Percentiles rank a stretch among this genome's conserved stretches.
phyloP scores from a whole-genome alignment of 2,797 vertebrate genomes.

The Lerista edwardsae region DNA sequence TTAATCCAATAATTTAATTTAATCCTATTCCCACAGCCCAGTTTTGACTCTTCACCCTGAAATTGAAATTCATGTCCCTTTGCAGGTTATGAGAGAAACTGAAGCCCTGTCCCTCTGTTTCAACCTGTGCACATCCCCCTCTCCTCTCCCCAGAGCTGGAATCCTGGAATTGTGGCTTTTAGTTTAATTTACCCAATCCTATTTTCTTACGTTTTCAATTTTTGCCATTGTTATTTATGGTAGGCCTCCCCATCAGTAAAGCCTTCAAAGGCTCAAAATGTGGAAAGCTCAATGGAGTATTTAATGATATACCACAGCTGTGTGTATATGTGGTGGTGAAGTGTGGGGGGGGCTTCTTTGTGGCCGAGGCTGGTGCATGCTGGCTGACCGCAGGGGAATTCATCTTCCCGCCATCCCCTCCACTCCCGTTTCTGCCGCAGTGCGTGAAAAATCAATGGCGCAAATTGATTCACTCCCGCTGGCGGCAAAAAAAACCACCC shows the following conservation, averaged over 20 bases:
- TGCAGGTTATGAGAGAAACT: neutral
- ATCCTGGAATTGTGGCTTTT: neutral
- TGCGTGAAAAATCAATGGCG: conserved; percentile 76
- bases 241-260: neutral
- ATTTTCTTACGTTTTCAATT: neutral
- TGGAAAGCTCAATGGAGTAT: neutral
- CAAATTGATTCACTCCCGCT: conserved; percentile 65
- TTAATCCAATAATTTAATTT: neutral
- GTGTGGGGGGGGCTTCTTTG: neutral
- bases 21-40: neutral
- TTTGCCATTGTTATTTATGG: neutral
- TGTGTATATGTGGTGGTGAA: neutral
- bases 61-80: neutral
- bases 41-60: neutral
- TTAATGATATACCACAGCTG: neutral
- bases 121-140: neutral
- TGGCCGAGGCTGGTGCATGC: conserved; percentile 22
- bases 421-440: conserved; percentile 62
- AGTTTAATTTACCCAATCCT: conserved; percentile 1
- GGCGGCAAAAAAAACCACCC: conserved; percentile 34
- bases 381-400: conserved; percentile 49
- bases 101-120: neutral
- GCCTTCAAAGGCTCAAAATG: neutral
- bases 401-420: conserved; percentile 47
- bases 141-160: neutral